These are phyloP conservation scores for Drosophila seguyi DNA, from an alignment of 1,140 invertebrate species.

Conservation along the genomic window DNA sequence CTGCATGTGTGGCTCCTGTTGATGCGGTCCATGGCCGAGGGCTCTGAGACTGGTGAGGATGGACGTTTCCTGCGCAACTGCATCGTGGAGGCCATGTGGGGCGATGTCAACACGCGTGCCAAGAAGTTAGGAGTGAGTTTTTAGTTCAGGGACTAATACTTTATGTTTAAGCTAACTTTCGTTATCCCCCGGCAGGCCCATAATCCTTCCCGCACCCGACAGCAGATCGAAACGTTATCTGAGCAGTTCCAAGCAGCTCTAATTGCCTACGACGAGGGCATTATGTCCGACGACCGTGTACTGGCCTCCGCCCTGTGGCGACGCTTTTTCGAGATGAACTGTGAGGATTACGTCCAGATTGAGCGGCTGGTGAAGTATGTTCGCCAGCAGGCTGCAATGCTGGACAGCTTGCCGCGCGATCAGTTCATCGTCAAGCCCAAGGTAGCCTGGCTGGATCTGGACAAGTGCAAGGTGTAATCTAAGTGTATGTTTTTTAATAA, in stretches of 20 bases:
- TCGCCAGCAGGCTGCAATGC: slow-evolving; percentile 88
- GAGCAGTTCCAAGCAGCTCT: slow-evolving; percentile 94
- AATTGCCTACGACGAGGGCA: slow-evolving; percentile 94
- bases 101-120: slow-evolving; percentile 90
- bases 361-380: slow-evolving; percentile 90
- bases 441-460: slow-evolving; percentile 84
- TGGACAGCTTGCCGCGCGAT: slow-evolving; percentile 85
- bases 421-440: slow-evolving; percentile 84
- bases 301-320: slow-evolving; percentile 94
- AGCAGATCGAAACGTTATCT: slow-evolving; percentile 88
- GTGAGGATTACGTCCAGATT: slow-evolving; percentile 87
- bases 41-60: slow-evolving; percentile 86
- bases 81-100: slow-evolving; percentile 92
- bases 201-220: slow-evolving; percentile 86
- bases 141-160: background rate
- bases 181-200: slow-evolving; percentile 84
- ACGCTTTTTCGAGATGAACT: slow-evolving; percentile 89
- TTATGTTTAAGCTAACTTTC: background rate
- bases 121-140: slow-evolving; percentile 90
- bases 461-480: slow-evolving; percentile 70
- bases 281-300: slow-evolving; percentile 89
- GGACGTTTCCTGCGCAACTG: slow-evolving; percentile 90
- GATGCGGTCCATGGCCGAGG: slow-evolving; percentile 91
- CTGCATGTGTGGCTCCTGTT: slow-evolving; percentile 94
- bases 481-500: slow-evolving; percentile 52